phyloP scores from a whole-genome alignment of 2,797 vertebrate genomes.

The Danio tinwini region DNA sequence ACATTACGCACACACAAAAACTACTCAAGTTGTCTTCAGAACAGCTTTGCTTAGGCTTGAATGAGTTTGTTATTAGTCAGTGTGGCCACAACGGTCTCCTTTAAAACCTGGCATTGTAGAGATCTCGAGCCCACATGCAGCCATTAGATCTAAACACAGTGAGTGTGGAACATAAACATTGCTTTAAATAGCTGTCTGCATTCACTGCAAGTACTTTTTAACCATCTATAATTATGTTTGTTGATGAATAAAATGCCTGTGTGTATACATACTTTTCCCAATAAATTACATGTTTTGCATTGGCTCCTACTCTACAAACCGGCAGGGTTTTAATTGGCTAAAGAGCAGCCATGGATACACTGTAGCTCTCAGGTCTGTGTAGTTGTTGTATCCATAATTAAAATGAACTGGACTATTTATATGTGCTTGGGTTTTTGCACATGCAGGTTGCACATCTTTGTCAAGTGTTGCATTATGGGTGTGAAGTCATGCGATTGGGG shows the following conservation, averaged over 20 bases:
- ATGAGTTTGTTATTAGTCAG: conserved; percentile 26
- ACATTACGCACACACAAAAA: neutral
- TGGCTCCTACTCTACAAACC: conserved; percentile 2
- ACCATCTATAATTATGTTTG: conserved; percentile 46
- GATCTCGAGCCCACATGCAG: neutral
- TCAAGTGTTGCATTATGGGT: neutral
- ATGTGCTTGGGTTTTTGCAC: neutral
- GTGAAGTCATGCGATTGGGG: neutral
- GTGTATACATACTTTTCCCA: neutral
- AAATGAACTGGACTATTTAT: neutral
- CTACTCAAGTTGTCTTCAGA: neutral
- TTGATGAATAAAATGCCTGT: conserved; percentile 27
- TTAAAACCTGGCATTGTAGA: neutral
- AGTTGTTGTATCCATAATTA: neutral
- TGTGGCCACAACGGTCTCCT: neutral
- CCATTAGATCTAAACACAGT: conserved; percentile 29
- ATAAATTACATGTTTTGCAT: conserved; percentile 28
- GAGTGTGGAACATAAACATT: conserved; percentile 34
- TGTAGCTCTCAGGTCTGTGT: neutral
- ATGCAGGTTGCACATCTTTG: neutral
- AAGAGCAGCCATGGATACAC: neutral
- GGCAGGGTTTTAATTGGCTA: conserved; percentile 24
- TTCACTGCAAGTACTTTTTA: conserved; percentile 7
- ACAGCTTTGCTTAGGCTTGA: neutral
- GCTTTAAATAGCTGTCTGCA: conserved; percentile 13